A percentile compares a stretch with the other conserved stretches of the same genome.
Evolutionary conservation across 2,888 invertebrate genomes (phyloP).

Genomic region (Sabellastarte sp.): DNA sequence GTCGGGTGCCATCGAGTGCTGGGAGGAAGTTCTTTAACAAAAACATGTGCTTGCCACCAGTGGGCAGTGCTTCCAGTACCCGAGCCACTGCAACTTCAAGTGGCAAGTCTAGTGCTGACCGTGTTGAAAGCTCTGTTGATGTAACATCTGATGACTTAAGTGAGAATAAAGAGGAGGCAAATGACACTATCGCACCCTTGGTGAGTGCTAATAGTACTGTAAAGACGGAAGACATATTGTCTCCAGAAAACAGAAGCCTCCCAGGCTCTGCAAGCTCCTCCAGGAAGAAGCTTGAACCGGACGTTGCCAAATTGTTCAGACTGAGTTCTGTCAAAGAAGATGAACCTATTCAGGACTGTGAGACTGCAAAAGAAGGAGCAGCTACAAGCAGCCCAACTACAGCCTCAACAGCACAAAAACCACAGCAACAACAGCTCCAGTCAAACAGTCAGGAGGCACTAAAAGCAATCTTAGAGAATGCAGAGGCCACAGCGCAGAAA

Average conservation of each 20-base stretch:
- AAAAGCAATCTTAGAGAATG: not conserved
- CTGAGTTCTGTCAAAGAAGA: not conserved
- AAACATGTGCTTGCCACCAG: conserved; percentile 52
- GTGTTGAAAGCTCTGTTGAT: too few relatives aligned
- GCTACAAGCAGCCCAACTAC: not conserved
- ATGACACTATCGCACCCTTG: not conserved
- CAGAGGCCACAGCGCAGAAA: not conserved
- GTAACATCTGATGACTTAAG: not conserved
- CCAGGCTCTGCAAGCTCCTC: not conserved
- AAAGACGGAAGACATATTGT: too few relatives aligned
- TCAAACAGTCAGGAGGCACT: not conserved
- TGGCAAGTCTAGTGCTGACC: not conserved
- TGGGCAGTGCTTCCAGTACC: conserved; percentile 3
- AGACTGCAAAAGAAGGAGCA: not conserved
- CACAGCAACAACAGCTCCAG: not conserved
- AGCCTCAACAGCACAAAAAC: not conserved
- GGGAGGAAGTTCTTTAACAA: conserved; percentile 30
- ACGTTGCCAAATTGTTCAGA: not conserved
- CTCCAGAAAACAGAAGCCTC: too few relatives aligned
- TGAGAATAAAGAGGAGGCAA: not conserved
- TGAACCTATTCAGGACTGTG: not conserved
- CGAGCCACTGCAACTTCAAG: not conserved
- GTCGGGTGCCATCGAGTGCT: conserved; percentile 1
- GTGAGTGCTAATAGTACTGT: not conserved
- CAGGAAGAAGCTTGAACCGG: not conserved